Evolutionary conservation across 2,797 vertebrate genomes (phyloP).

Genomic region (Tauraco hartlaubi): DNA sequence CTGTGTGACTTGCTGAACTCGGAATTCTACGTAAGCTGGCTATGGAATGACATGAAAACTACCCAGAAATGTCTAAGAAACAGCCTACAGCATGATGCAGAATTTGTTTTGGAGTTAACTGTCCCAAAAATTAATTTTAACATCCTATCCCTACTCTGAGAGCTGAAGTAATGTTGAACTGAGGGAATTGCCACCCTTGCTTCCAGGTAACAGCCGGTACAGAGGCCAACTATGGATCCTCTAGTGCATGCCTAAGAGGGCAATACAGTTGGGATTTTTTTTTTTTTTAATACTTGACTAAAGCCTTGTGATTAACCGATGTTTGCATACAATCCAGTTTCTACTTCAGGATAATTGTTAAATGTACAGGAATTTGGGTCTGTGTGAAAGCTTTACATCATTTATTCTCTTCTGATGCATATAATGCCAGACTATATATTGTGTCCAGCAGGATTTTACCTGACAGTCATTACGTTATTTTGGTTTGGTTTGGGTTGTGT

Average conservation of each 20-base stretch:
- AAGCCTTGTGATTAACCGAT: not conserved
- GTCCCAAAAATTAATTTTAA: not conserved
- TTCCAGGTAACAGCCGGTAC: not conserved
- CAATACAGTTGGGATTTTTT: not conserved
- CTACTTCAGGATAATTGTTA: not conserved
- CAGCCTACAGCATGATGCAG: not conserved
- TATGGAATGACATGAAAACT: not conserved
- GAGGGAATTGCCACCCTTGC: not conserved
- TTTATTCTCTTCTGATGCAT: not conserved
- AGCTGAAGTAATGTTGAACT: not conserved
- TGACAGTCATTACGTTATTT: not conserved
- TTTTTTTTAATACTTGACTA: not conserved
- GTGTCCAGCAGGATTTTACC: not conserved
- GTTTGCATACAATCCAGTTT: not conserved
- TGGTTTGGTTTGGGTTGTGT: not conserved
- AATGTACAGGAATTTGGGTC: not conserved
- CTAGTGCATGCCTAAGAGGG: not conserved
- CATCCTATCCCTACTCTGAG: not conserved
- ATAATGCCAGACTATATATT: not conserved
- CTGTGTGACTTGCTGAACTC: not conserved
- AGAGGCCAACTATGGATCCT: not conserved
- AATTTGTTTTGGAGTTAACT: not conserved
- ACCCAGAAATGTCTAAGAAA: not conserved
- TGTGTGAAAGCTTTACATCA: not conserved
- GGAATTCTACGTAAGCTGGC: not conserved